phyloP scores from a whole-genome alignment of 2,113 vertebrate species.

The Myotis brandtii region DNA sequence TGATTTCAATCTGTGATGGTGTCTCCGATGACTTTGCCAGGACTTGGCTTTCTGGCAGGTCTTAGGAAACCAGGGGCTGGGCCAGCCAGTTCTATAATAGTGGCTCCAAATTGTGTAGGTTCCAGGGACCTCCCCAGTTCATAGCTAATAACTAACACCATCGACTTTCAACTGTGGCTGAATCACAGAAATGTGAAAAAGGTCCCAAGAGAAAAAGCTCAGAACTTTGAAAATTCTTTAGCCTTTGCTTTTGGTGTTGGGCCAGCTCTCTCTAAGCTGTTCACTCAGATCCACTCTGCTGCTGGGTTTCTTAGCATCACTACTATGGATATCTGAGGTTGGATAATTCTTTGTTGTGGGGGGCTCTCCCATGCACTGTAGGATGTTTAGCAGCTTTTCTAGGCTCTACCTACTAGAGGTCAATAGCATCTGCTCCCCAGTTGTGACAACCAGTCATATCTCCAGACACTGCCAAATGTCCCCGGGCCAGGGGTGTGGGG shows the following conservation, averaged over 20 bases:
- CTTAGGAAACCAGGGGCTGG: conserved; percentile 67
- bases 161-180: conserved; percentile 60
- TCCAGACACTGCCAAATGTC: not conserved
- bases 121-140: conserved; percentile 75
- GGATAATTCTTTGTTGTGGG: not conserved
- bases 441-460: not conserved
- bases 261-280: conserved; percentile 55
- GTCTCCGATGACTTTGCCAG: conserved; percentile 57
- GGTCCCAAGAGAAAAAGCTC: conserved; percentile 68
- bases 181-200: conserved; percentile 72
- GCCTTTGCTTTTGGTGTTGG: conserved; percentile 58
- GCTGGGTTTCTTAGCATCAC: not conserved
- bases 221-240: conserved; percentile 72
- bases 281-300: conserved; percentile 47
- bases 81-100: conserved; percentile 67
- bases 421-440: not conserved
- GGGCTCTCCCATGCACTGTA: not conserved
- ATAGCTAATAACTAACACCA: conserved; percentile 74
- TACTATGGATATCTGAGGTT: not conserved
- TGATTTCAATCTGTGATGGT: conserved; percentile 60
- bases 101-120: conserved; percentile 61
- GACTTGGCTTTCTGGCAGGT: conserved; percentile 64
- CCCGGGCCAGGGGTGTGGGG: too few relatives aligned
- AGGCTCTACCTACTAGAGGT: not conserved
- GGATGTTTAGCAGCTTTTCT: not conserved